phyloP scores from a whole-genome alignment of 2,113 vertebrate genomes.

The Odocoileus hemionus region DNA sequence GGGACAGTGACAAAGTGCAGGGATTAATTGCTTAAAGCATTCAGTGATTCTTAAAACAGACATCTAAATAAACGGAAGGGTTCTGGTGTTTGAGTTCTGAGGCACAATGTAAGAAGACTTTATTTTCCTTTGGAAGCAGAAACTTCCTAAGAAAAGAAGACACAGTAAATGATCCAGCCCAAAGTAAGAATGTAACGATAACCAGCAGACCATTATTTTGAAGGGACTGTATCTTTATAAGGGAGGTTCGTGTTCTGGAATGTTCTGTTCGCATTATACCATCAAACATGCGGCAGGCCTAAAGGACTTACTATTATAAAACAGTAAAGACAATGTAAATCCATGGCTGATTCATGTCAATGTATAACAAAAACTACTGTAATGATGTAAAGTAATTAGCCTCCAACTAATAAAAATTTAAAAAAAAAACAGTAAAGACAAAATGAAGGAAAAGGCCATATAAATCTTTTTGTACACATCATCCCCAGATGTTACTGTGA shows the following conservation, averaged over 20 bases:
- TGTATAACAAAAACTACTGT: too few relatives aligned
- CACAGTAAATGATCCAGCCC: background rate
- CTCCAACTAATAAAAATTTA: too few relatives aligned
- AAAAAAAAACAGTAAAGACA: background rate
- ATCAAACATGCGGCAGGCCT: background rate
- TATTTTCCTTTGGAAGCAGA: slow-evolving; percentile 39
- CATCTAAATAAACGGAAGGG: slow-evolving; percentile 42
- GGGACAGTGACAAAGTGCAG: slow-evolving; percentile 54
- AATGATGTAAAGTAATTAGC: too few relatives aligned
- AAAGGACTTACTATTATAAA: background rate
- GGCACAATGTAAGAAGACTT: background rate
- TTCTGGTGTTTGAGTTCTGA: slow-evolving; percentile 41
- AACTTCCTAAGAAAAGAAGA: background rate
- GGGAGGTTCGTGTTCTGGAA: background rate
- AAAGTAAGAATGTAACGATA: background rate
- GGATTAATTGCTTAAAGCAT: slow-evolving; percentile 62
- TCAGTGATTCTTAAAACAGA: slow-evolving; percentile 59
- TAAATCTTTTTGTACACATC: background rate
- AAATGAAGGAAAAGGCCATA: background rate
- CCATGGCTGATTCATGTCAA: too few relatives aligned
- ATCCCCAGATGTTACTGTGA: slow-evolving; percentile 19
- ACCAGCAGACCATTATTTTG: background rate
- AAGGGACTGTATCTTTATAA: background rate
- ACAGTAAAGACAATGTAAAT: background rate
- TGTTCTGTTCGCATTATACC: background rate